Conservation (phyloP, 2,797 vertebrate genomes). For the Tiaroga cobitis region DNA sequence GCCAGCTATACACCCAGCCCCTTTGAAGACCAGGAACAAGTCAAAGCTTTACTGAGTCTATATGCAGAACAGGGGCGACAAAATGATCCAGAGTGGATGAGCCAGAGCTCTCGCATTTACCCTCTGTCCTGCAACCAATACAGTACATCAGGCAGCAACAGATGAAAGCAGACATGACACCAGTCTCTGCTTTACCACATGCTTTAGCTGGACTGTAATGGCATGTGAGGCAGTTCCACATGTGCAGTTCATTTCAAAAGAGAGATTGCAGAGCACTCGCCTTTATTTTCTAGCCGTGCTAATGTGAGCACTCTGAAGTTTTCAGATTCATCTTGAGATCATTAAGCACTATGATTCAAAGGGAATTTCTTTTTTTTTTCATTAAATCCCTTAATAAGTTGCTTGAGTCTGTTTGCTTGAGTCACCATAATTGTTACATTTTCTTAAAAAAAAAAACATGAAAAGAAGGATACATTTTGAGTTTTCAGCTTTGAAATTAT, state of each 20-base stretch:
- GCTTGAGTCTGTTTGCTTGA: not conserved
- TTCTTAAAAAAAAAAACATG: not conserved
- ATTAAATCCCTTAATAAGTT: not conserved
- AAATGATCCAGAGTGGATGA: constrained; percentile 68
- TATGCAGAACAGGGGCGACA: constrained; percentile 75
- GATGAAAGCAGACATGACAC: constrained; percentile 64
- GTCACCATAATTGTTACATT: not conserved
- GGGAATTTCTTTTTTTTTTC: not conserved
- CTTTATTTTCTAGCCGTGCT: not conserved
- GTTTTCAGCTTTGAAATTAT: not conserved
- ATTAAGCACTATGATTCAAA: not conserved
- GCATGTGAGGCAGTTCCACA: not conserved
- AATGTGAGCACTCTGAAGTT: not conserved
- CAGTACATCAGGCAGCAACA: constrained; percentile 66
- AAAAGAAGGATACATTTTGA: not conserved
- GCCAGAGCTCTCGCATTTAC: constrained; percentile 53
- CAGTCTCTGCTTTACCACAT: not conserved
- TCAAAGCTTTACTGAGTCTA: constrained; percentile 76
- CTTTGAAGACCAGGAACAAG: constrained; percentile 83
- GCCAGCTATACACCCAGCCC: constrained; percentile 77
- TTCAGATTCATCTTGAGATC: not conserved
- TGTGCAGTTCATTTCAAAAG: not conserved
- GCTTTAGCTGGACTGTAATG: constrained; percentile 16
- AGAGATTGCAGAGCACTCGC: not conserved
- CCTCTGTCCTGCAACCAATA: constrained; percentile 67